Conservation (phyloP, 2,888 invertebrate genomes). For the Andrena minutula region DNA sequence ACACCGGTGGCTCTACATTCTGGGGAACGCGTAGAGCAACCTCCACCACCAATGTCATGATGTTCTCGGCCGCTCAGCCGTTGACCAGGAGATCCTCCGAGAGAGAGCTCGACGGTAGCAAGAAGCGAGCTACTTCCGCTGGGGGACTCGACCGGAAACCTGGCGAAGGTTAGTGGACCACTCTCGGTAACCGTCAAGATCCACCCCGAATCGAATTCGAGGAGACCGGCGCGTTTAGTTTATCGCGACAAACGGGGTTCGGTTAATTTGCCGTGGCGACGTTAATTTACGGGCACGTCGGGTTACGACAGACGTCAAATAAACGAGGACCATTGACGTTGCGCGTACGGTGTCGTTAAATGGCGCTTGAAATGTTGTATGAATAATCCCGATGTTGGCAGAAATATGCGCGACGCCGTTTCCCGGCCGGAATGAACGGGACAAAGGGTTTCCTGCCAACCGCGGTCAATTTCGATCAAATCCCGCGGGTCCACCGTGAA, state of each 20-base stretch:
- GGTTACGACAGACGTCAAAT: conserved; percentile 36
- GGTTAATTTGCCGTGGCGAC: neutral
- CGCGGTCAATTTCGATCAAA: conserved; percentile 4
- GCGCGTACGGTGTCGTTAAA: conserved; percentile 15
- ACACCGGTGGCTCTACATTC: conserved; percentile 90
- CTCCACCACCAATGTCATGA: conserved; percentile 95
- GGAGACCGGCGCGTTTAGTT: neutral
- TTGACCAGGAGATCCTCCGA: conserved; percentile 94
- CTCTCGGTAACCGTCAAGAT: neutral
- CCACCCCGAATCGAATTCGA: neutral
- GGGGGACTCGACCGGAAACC: conserved; percentile 89
- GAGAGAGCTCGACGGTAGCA: conserved; percentile 91
- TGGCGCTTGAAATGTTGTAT: neutral
- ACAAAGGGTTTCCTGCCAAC: conserved; percentile 19
- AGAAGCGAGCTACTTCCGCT: conserved; percentile 92
- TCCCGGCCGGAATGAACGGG: conserved; percentile 8
- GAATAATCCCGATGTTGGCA: conserved; percentile 6
- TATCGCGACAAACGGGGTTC: neutral
- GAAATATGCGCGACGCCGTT: conserved; percentile 15
- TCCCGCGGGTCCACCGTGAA: neutral
- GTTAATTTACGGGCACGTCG: neutral
- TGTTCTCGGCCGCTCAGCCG: conserved; percentile 88
- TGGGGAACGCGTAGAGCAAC: conserved; percentile 96
- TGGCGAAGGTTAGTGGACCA: conserved; percentile 86
- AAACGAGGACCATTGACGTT: conserved; percentile 12